phyloP scores from a whole-genome alignment of 2,888 invertebrate species.

The Drosophila cognata region DNA sequence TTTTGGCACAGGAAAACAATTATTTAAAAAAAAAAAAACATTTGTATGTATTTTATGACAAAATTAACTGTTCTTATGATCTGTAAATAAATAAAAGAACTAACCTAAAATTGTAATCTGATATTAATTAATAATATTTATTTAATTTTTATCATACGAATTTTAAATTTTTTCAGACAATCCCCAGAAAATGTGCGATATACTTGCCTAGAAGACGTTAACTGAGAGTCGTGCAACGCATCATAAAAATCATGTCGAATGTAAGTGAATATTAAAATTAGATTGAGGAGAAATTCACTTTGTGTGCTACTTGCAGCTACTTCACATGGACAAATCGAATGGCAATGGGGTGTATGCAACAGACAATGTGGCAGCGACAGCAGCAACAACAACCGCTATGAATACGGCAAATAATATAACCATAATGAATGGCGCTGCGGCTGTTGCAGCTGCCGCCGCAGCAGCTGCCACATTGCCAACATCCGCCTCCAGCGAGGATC shows the following conservation, averaged over 20 bases:
- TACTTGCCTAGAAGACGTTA: conserved; percentile 65
- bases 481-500: conserved; percentile 87
- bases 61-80: too few relatives aligned
- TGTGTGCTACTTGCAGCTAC: conserved; percentile 58
- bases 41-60: too few relatives aligned
- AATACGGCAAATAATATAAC: conserved; percentile 60
- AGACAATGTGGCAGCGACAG: conserved; percentile 55
- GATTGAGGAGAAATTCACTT: background rate
- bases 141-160: background rate
- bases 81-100: too few relatives aligned
- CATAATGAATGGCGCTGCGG: conserved; percentile 72
- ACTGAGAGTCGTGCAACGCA: background rate
- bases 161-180: conserved; percentile 60
- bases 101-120: background rate
- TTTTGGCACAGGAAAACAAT: too few relatives aligned
- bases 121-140: too few relatives aligned
- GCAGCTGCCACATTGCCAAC: conserved; percentile 76
- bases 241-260: conserved; percentile 74
- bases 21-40: too few relatives aligned
- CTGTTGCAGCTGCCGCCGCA: conserved; percentile 63
- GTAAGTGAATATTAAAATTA: conserved; percentile 61
- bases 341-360: conserved; percentile 83
- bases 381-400: conserved; percentile 38
- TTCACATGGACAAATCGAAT: conserved; percentile 85
- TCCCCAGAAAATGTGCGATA: conserved; percentile 63